phyloP scores from a whole-genome alignment of 2,113 vertebrate genomes.

The Apaloderma vittatum region DNA sequence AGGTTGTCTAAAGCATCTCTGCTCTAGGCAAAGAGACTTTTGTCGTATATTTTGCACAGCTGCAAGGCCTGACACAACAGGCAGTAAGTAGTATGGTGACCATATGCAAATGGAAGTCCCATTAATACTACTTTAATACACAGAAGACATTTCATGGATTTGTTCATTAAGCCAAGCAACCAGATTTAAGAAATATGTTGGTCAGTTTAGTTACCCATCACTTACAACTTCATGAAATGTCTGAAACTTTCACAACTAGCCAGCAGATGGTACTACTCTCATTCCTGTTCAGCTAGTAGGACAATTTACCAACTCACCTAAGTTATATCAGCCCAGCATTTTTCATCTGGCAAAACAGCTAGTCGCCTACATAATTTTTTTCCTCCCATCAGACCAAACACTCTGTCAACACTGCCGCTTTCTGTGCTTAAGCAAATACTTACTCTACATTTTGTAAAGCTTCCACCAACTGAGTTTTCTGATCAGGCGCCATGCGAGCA shows the following conservation, averaged over 20 bases:
- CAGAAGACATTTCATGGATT: not conserved
- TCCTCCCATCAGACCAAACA: not conserved
- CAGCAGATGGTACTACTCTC: constrained; percentile 43
- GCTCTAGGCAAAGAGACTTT: not conserved
- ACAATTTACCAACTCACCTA: not conserved
- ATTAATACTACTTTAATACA: not conserved
- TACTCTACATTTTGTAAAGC: constrained; percentile 95
- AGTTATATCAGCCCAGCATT: not conserved
- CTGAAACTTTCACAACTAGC: not conserved
- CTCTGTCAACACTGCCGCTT: fast-evolving
- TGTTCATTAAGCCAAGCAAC: not conserved
- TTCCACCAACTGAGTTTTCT: constrained; percentile 97
- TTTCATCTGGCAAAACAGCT: not conserved
- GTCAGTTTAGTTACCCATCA: not conserved
- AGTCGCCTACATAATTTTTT: not conserved
- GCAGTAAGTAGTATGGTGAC: not conserved
- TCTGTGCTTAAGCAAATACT: constrained; percentile 72
- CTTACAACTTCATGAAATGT: not conserved
- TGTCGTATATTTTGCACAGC: not conserved
- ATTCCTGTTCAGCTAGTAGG: not conserved
- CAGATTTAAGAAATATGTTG: not conserved
- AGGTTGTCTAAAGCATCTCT: not conserved
- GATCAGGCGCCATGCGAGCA: constrained; percentile 96
- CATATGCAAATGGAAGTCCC: not conserved
- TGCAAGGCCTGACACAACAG: not conserved